These are phyloP conservation scores for Pachymerium ferrugineum DNA, from an alignment of 2,888 invertebrate genomes.

Conservation along the genomic window DNA sequence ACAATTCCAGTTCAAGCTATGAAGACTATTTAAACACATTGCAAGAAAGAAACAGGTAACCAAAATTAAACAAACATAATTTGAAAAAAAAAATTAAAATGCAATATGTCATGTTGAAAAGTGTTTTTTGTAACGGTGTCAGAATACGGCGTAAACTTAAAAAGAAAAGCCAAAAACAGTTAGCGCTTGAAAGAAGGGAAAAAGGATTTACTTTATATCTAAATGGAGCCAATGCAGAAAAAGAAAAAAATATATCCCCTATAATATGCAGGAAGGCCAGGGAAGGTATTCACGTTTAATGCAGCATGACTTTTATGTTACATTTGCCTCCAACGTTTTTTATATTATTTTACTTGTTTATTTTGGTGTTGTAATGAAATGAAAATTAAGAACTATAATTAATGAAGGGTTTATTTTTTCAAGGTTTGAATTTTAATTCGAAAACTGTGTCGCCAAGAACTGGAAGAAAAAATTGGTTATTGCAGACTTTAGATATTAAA, in stretches of 20 bases:
- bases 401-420: not conserved
- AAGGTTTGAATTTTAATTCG: not conserved
- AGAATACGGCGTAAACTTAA: constrained; percentile 15
- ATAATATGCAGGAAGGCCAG: not conserved
- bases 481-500: not conserved
- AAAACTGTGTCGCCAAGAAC: not conserved
- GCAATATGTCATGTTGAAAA: not conserved
- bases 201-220: constrained; percentile 29
- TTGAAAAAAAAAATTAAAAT: not conserved
- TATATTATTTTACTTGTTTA: not conserved
- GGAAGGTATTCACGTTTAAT: not conserved
- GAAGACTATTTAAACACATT: not conserved
- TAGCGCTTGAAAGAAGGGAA: constrained; percentile 28
- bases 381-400: too few relatives aligned
- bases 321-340: not conserved
- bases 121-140: not conserved
- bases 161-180: constrained; percentile 25
- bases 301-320: not conserved
- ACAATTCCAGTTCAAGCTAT: not conserved
- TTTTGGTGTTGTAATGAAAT: not conserved
- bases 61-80: not conserved
- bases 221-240: constrained; percentile 31
- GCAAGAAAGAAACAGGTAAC: constrained; percentile 16
- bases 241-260: not conserved
- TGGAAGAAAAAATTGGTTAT: constrained; percentile 1